Evolutionary conservation across 2,888 invertebrate species (phyloP), one percentile per base, ranked within the genome.

Genomic region (Bimastos eiseni): DNA sequence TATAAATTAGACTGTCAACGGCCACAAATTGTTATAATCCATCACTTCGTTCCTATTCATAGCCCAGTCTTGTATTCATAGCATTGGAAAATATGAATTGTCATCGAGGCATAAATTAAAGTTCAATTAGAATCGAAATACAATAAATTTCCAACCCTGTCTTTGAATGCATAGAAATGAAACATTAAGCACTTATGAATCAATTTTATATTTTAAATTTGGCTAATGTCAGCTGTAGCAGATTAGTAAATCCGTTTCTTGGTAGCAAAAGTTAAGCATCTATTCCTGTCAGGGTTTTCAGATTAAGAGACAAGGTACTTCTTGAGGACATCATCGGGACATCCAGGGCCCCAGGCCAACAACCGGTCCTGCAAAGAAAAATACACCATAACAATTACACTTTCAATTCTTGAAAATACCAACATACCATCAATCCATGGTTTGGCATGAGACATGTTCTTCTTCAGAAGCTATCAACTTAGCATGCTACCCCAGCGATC

Each of bases 291-390:
- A 70, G 30, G n/a, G 34, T 86, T 36, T 36, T 37, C 86, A 86
- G 86, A 21, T 17, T 86, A 86, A 24, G 37, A 36, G 34, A 34
- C 86, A 44, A 92, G 83, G 90, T 92, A 92, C n/a, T 91, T 90
- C 86, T 92, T 89, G 86, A 92, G 90, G 34, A 94, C 92, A 34
- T 94, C 93, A 41, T 94, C 94, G 38, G 93, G 92, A 30, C 93
- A 93, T 15, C 94, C 94, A 24, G 93, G 91, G 21, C 93, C 93
- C 94, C 94, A 94, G 90, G 92, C 92, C 91, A 93, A 94, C 92
- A 94, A 93, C 92, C 94, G 94, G 91, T 94, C 94, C 94, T 94
- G 92, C n/a, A 33, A 91, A 92, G 83, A 92, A 90, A 91, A 89
- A 90, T 41, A 84, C 36, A 83, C 21, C 24, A 84, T 6, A 86